Base-by-base conservation (phyloP, 2,797 vertebrate species). In the Centroberyx gerrardi region DNA sequence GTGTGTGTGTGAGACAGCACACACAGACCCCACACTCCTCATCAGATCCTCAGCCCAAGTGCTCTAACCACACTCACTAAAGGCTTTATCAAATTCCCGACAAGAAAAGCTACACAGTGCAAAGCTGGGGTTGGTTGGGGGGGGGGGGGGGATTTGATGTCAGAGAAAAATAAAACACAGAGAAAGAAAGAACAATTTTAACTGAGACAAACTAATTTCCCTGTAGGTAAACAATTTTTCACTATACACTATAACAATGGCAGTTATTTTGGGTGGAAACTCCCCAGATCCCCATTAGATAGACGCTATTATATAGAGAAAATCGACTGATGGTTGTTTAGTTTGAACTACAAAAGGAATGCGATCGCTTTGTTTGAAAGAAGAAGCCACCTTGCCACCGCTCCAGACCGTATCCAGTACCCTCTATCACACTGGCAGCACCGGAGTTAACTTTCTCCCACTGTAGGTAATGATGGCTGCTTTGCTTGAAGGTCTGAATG, bases 11-110 rank as follows among this genome's bases (percentile, higher is more conserved):
- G 88, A 72, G 84, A 74, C 73, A 71, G 76, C 62, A 61, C 67
- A 38, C 55, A 89, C 87, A 90, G 90, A 90, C 87, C 87, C 87
- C 72, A 88, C 90, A 88, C 85, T 92, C 88, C 86, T 90, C 88
- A 93, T 92, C 92, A 92, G 89, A 93, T 90, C 86, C 86, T 88
- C 87, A 78, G 83, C 86, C 90, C 88, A 90, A 94, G 88, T 92
- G 82, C 87, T 90, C 84, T 70, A 91, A 88, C 87, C 87, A 79
- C 86, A 84, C 83, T 89, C 80, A 67, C 80, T 86, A 77, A 87
- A 84, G 83, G 88, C 85, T 93, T 91, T 89, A 87, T 90, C 86
- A 83, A 89, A 88, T 86, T 83, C 85, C 68, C 36, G 42, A 78
- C 67, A 88, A 86, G 81, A 75, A 80, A 87, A 77, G 74, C 80